phyloP scores from a whole-genome alignment of 2,113 vertebrate species.

The Hyla sarda region DNA sequence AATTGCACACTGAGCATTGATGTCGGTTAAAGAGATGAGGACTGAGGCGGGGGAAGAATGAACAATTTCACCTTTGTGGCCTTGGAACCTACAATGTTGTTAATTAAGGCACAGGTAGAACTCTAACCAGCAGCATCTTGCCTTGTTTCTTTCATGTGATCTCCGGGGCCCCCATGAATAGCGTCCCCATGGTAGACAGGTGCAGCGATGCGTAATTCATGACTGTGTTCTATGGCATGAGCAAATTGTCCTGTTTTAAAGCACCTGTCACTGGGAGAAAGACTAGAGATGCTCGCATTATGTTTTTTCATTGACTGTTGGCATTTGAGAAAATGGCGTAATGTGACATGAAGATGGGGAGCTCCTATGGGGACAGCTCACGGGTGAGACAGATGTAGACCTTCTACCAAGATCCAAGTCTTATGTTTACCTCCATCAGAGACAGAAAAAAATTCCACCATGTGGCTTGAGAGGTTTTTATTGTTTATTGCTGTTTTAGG shows the following conservation, averaged over 20 bases:
- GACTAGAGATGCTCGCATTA: background rate
- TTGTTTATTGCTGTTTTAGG: no score
- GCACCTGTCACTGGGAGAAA: slow-evolving; percentile 19
- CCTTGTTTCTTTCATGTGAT: slow-evolving; percentile 37
- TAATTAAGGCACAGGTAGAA: slow-evolving; percentile 53
- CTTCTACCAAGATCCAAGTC: no score
- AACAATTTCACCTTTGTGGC: slow-evolving; percentile 58
- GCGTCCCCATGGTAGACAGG: slow-evolving; percentile 1
- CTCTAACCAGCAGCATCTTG: slow-evolving; percentile 11
- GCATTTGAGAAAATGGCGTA: background rate
- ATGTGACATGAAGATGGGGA: background rate
- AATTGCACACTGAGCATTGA: slow-evolving; percentile 52
- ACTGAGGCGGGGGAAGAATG: slow-evolving; percentile 35
- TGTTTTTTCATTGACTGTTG: background rate
- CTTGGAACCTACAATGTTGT: slow-evolving; percentile 32
- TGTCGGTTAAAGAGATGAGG: slow-evolving; percentile 53
- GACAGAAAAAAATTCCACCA: no score
- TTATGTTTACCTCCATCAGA: no score
- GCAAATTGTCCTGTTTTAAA: slow-evolving; percentile 7
- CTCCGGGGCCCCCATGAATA: background rate
- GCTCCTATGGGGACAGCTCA: background rate
- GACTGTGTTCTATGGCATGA: slow-evolving; percentile 8
- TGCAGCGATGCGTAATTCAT: slow-evolving; percentile 38
- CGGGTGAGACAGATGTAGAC: no score
- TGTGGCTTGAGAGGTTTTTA: no score